Percentiles rank a stretch among this genome's conserved stretches.
phyloP scores from a whole-genome alignment of 2,888 invertebrate genomes.

The Syrphus vitripennis region DNA sequence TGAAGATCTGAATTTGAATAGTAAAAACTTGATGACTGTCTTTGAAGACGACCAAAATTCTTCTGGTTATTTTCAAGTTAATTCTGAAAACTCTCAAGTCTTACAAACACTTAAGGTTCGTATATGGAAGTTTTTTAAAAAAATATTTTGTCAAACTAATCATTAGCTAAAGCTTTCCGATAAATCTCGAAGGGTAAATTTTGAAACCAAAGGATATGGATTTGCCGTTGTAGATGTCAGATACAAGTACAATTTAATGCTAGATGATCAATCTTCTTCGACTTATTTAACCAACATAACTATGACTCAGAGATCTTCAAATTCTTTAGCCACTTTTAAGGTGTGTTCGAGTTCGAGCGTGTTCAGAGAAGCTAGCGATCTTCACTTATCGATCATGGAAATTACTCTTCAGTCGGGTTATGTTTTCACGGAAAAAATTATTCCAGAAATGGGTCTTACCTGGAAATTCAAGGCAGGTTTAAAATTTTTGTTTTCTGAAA shows the following conservation, averaged over 20 bases:
- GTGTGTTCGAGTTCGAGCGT: slow-evolving; percentile 12
- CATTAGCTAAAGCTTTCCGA: background rate
- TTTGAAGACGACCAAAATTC: slow-evolving; percentile 76
- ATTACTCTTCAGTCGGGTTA: slow-evolving; percentile 46
- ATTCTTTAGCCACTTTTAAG: background rate
- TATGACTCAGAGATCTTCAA: background rate
- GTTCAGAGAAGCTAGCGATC: background rate
- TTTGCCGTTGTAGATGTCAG: slow-evolving; percentile 27
- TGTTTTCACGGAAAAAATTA: background rate
- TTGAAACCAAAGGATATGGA: slow-evolving; percentile 23
- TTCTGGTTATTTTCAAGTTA: slow-evolving; percentile 84
- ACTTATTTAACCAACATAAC: slow-evolving; percentile 10
- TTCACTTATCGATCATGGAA: slow-evolving; percentile 18
- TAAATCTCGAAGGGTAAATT: background rate
- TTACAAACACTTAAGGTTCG: slow-evolving; percentile 88
- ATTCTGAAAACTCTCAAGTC: slow-evolving; percentile 89
- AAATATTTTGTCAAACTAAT: background rate
- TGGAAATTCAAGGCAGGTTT: slow-evolving; percentile 22
- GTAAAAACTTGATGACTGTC: slow-evolving; percentile 74
- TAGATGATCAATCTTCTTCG: background rate
- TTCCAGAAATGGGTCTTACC: background rate
- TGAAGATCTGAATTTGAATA: slow-evolving; percentile 83
- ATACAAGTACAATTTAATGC: slow-evolving; percentile 18
- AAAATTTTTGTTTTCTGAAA: background rate
- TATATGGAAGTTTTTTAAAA: background rate